Base-by-base conservation (phyloP, 2,888 invertebrate genomes). In the Torymus texanus region DNA sequence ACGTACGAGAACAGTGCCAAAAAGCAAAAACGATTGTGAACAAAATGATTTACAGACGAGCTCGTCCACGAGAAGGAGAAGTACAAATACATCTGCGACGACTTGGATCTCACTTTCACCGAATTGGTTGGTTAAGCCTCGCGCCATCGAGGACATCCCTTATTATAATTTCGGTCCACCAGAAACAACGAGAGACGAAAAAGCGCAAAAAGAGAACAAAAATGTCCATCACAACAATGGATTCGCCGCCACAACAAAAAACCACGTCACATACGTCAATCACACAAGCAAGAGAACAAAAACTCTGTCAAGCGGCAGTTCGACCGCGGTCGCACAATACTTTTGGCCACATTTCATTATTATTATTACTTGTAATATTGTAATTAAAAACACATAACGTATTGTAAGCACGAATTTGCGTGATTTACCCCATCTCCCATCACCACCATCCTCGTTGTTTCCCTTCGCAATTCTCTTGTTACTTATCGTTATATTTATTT, bases 61-160 rank as follows among this genome's bases (percentile, higher is more conserved):
- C 95, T 97, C 91, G 96, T 97, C 90, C 95, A 96, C 91, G 97
- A 97, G 92, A 99, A 99, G 94, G 98, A 99, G 93, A 97, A 98
- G 92, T 99, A 98, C 97, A 99, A 98, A 95, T 96, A 97, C 93
- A 98, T 99, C 93, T 98, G 98, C 94, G 99, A 99, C 94, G 99
- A 99, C 92, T 94, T 99, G 94, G 99, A 99, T 93, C 96, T 97
- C 91, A 99, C 99, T 91, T 98, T 99, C 94, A 97, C 98, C 92
- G 96, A 96, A 92, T 95, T 96, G 86, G 91, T 91, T 86, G 91
- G 91, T 88, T 91, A 90, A 91, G 81, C 29, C 74, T 68, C 59
- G 75, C 66, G 18, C 16, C 14, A 58, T 58, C 66, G 29, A 62
- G 16, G 58, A 81, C 8, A 41, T 68, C 24, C 56, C 68, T 18